Percentiles rank a stretch among this genome's conserved stretches.
These are phyloP conservation scores for Clarias macrocephalus DNA, from an alignment of 2,113 vertebrate species.

Conservation along the genomic window DNA sequence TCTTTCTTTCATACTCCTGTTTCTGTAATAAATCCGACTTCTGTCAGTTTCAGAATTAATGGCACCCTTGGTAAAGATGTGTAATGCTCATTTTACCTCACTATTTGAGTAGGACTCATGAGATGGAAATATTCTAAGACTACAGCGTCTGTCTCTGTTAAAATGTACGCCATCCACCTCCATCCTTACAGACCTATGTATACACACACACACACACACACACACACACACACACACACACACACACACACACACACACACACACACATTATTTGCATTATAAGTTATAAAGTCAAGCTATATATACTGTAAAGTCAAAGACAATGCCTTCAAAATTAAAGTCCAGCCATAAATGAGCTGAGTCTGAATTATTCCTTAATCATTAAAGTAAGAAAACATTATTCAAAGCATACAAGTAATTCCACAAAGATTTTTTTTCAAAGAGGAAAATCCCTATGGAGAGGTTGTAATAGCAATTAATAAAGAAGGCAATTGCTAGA, in stretches of 20 bases:
- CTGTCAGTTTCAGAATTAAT: not conserved
- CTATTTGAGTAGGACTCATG: slow-evolving; percentile 27
- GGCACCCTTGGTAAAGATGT: not conserved
- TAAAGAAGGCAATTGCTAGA: no score
- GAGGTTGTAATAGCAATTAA: no score
- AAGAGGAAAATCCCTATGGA: no score
- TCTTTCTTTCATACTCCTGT: slow-evolving; percentile 79
- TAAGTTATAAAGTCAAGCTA: not conserved
- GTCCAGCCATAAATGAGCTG: not conserved
- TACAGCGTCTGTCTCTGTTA: slow-evolving; percentile 53
- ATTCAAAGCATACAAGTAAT: no score
- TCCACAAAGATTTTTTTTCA: no score
- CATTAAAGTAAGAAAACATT: not conserved
- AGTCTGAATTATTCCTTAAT: not conserved
- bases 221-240: not conserved
- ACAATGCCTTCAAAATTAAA: not conserved
- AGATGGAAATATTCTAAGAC: slow-evolving; percentile 47
- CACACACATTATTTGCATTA: not conserved
- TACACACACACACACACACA: slow-evolving; percentile 14
- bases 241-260: slow-evolving; percentile 8
- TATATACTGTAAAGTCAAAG: not conserved
- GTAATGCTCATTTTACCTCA: slow-evolving; percentile 33
- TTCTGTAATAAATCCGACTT: slow-evolving; percentile 63
- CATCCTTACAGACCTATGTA: slow-evolving; percentile 38
- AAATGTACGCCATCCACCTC: slow-evolving; percentile 43